Conservation (phyloP, 2,888 invertebrate species). For the Polyommatus iphigenia region DNA sequence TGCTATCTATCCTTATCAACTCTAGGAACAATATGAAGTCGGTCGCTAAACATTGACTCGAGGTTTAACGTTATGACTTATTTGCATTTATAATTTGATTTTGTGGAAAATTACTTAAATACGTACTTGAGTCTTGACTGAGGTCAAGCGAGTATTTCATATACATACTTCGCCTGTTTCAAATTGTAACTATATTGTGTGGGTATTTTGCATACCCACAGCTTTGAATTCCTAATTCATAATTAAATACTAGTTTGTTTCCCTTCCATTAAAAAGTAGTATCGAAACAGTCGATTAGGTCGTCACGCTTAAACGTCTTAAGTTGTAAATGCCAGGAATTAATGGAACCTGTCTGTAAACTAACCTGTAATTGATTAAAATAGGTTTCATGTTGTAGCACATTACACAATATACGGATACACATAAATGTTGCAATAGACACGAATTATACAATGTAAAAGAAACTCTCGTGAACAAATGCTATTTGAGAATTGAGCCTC, state of each 20-base stretch:
- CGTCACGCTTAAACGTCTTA: constrained; percentile 16
- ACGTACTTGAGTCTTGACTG: neutral
- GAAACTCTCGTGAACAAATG: too few species aligned
- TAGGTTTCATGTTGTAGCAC: neutral
- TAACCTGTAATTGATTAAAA: neutral
- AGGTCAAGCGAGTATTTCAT: too few species aligned
- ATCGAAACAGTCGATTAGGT: neutral
- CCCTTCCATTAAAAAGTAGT: neutral
- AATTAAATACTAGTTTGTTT: too few species aligned
- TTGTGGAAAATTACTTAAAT: neutral
- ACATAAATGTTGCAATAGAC: neutral
- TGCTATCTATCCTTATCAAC: constrained; percentile 33
- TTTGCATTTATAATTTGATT: constrained; percentile 10
- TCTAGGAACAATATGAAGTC: constrained; percentile 17
- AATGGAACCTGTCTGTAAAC: neutral
- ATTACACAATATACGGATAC: neutral
- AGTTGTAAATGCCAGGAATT: constrained; percentile 18
- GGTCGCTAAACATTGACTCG: constrained; percentile 9
- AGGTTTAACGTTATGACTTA: neutral
- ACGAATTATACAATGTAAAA: too few species aligned
- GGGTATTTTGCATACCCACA: too few species aligned
- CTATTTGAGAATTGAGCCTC: too few species aligned
- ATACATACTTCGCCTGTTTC: too few species aligned
- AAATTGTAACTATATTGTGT: too few species aligned
- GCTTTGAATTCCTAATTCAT: too few species aligned